A percentile compares a stretch with the other conserved stretches of the same genome.
Evolutionary conservation across 1,140 invertebrate genomes (phyloP).

Genomic region (Papilio dardanus): DNA sequence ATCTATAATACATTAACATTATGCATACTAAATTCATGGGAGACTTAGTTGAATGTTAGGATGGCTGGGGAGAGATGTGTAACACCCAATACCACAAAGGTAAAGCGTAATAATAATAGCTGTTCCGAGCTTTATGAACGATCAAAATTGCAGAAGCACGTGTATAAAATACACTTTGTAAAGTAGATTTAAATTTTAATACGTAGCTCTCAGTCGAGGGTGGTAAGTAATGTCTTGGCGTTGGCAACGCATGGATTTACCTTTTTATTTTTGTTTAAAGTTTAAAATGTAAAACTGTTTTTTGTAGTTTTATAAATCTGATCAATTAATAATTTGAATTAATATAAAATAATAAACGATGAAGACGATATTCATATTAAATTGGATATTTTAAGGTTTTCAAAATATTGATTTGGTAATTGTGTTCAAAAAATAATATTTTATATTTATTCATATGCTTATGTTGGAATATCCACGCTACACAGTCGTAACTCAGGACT

Average conservation of each 20-base stretch:
- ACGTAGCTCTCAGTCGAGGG: conserved; percentile 80
- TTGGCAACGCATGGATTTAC: conserved; percentile 70
- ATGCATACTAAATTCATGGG: conserved; percentile 76
- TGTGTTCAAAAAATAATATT: neutral
- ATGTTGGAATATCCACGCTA: conserved; percentile 62
- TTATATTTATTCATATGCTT: neutral
- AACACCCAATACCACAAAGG: conserved; percentile 78
- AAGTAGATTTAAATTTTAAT: conserved; percentile 83
- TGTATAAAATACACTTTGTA: conserved; percentile 82
- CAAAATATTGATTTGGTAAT: neutral
- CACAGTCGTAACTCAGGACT: conserved; percentile 59
- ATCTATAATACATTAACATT: conserved; percentile 78
- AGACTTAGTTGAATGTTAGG: conserved; percentile 70
- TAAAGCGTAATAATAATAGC: conserved; percentile 78
- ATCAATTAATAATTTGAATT: neutral
- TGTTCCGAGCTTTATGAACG: conserved; percentile 79
- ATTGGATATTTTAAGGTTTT: neutral
- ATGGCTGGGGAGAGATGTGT: conserved; percentile 66
- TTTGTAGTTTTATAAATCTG: neutral
- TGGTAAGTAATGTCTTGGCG: conserved; percentile 76
- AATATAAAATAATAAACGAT: neutral
- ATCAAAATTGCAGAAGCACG: conserved; percentile 81
- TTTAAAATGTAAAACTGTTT: neutral
- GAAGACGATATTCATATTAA: neutral
- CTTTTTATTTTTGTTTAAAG: conserved; percentile 5